These are phyloP conservation scores for Tenebrio molitor DNA, from an alignment of 1,140 invertebrate genomes.

Conservation along the genomic window DNA sequence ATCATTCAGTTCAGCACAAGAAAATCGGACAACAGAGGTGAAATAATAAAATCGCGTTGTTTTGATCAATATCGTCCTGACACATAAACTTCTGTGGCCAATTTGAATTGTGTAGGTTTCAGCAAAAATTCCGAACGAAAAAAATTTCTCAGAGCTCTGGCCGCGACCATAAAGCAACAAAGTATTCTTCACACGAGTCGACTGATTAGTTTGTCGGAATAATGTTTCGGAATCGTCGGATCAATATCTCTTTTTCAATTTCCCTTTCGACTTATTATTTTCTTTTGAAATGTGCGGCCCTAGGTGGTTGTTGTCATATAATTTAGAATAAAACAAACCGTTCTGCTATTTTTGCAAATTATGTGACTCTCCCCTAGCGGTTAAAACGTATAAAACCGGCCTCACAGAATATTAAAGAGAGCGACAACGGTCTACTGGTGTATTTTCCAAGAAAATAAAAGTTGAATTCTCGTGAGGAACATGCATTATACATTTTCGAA, in stretches of 20 bases:
- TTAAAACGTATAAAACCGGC: background rate
- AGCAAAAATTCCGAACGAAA: background rate
- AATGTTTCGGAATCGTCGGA: too few relatives aligned
- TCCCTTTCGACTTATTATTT: too few relatives aligned
- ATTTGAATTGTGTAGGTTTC: conserved; percentile 11
- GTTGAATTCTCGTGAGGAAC: background rate
- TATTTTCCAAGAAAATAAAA: background rate
- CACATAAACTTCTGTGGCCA: conserved; percentile 1
- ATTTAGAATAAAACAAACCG: too few relatives aligned
- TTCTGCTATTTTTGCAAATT: too few relatives aligned
- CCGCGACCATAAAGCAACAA: too few relatives aligned
- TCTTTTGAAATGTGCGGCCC: too few relatives aligned
- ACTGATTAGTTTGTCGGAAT: too few relatives aligned
- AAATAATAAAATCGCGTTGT: conserved; percentile 17
- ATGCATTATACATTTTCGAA: background rate
- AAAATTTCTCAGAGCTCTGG: too few relatives aligned
- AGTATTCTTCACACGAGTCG: too few relatives aligned
- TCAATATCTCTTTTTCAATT: too few relatives aligned
- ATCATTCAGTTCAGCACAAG: background rate
- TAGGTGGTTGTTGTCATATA: too few relatives aligned
- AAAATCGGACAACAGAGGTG: conserved; percentile 7
- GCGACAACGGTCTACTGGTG: background rate
- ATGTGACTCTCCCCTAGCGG: background rate
- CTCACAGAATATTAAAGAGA: background rate
- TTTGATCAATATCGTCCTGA: background rate